These are phyloP conservation scores for Helicoverpa armigera DNA, from an alignment of 1,140 invertebrate genomes.

Conservation along the genomic window DNA sequence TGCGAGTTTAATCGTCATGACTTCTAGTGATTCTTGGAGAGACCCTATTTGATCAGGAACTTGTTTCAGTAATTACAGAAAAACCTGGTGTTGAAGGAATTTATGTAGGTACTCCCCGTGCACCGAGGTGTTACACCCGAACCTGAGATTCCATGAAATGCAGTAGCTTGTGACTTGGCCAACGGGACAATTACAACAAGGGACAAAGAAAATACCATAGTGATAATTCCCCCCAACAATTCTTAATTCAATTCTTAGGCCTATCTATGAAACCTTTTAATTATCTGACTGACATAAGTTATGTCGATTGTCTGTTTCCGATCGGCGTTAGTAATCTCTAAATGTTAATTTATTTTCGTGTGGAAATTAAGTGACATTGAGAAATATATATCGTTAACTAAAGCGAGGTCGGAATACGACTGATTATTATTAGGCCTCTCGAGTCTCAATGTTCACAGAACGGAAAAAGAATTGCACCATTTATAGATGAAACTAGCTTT, in stretches of 20 bases:
- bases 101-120: too few species aligned
- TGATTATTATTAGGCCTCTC: slow-evolving; percentile 20
- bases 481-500: not conserved
- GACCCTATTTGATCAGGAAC: too few species aligned
- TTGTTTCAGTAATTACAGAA: too few species aligned
- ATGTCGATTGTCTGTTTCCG: slow-evolving; percentile 10
- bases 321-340: slow-evolving; percentile 3
- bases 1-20: too few species aligned
- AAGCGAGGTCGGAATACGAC: slow-evolving; percentile 22
- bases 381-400: slow-evolving; percentile 21
- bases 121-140: too few species aligned
- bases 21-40: too few species aligned
- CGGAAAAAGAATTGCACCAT: slow-evolving; percentile 20
- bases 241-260: not conserved
- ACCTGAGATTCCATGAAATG: too few species aligned
- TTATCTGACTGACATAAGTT: slow-evolving; percentile 7
- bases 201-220: too few species aligned
- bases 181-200: too few species aligned
- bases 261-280: not conserved
- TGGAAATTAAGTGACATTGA: slow-evolving; percentile 41
- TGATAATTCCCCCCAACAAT: not conserved
- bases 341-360: slow-evolving; percentile 38
- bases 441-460: not conserved
- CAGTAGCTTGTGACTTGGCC: too few species aligned
- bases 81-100: too few species aligned